Conservation (phyloP, 2,888 invertebrate genomes). For the Zelleria hepariella region DNA sequence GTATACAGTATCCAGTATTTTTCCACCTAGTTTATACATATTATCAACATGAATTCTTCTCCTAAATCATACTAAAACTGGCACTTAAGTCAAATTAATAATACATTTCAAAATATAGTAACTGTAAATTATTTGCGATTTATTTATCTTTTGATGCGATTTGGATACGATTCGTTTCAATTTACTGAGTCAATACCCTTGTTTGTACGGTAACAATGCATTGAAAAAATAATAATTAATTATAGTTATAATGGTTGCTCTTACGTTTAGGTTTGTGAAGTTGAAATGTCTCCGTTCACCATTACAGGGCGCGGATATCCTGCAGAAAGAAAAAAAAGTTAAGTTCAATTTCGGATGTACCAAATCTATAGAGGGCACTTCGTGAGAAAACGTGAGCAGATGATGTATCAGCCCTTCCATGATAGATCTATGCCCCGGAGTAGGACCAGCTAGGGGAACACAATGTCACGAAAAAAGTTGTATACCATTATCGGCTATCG, state of each 20-base stretch:
- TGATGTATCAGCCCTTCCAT: no score
- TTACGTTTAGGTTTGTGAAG: background rate
- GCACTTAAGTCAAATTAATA: constrained; percentile 30
- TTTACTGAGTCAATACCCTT: background rate
- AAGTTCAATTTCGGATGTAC: no score
- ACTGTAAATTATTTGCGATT: no score
- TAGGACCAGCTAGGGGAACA: no score
- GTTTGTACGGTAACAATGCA: background rate
- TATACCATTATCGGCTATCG: no score
- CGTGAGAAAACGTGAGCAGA: background rate
- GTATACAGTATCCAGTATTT: no score
- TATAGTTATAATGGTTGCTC: background rate
- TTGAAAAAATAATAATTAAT: background rate
- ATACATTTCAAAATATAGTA: background rate
- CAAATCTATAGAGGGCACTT: no score
- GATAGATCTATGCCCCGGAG: no score
- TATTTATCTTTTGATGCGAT: no score
- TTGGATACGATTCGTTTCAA: no score
- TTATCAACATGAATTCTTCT: background rate
- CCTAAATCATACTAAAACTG: constrained; percentile 20
- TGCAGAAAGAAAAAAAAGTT: background rate
- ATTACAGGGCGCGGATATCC: background rate
- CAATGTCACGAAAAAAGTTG: no score
- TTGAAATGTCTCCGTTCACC: background rate
- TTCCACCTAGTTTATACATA: background rate